Base-by-base conservation (phyloP, 2,113 vertebrate genomes). In the Drymodes brunneopygia region DNA sequence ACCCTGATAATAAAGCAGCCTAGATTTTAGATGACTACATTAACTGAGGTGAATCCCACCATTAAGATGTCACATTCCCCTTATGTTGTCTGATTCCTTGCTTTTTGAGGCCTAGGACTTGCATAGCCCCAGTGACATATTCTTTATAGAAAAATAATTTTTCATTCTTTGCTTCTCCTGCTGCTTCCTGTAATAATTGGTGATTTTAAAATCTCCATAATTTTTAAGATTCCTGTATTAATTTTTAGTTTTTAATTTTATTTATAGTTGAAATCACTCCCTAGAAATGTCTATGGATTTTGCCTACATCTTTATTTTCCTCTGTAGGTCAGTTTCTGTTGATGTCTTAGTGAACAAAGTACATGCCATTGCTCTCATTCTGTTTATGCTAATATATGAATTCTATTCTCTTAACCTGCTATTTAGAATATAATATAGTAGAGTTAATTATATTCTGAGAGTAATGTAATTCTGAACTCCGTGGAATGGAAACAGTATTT, bases 401-500 rank as follows among this genome's bases (percentile, higher is more conserved):
- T 92, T 94, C 72, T 94, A 78, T 48, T 89, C 40, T 95, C 90
- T 95, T 97, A 97, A 96, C 90, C 64, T 95, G 60, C 60, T 97
- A 95, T 97, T 97, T 97, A 95, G 61, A 67, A 73, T 91, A 93
- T 80, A 96, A 96, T 90, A 96, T 20, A 88, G 74, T 81, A 82
- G 31, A 97, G 94, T 97, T 98, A 98, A 98, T 98, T 98, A 96
- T 97, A 97, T 96, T 96, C 73, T 70, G 19, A 77, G 36, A 73
- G 79, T 97, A 98, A 97, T 96, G 90, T 95, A 97, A 97, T 97
- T 95, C 91, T 96, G 83, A 98, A 96, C 83, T 97, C 97, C 3
- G 33, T 96, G 84, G 54, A 74, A 96, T 91, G 69, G 92, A 97
- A 97, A 93, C 15, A 94, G 71, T 92, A 91, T 96, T 95, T 96